These are phyloP conservation scores for Rhinopomastus cyanomelas DNA, from an alignment of 2,113 vertebrate genomes.

Conservation along the genomic window DNA sequence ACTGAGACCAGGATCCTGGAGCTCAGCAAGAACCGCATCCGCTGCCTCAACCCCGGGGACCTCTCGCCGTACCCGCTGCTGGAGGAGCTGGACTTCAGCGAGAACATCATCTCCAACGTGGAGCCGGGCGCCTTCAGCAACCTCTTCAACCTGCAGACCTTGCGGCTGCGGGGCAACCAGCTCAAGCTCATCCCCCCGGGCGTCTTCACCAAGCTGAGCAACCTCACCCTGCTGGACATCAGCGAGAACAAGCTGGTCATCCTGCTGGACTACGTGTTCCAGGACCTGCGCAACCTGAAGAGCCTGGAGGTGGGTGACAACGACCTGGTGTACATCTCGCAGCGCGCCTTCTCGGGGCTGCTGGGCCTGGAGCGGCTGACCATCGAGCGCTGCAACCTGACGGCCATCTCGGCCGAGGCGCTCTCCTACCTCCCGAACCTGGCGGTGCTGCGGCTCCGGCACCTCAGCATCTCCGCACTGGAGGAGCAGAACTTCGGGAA, in stretches of 20 bases:
- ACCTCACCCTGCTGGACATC: constrained; percentile 92
- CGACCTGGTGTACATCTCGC: constrained; percentile 95
- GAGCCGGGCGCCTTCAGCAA: constrained; percentile 92
- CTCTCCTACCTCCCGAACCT: constrained; percentile 91
- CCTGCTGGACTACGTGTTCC: constrained; percentile 93
- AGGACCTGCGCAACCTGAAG: constrained; percentile 86
- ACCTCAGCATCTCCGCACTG: constrained; percentile 85
- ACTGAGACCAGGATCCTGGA: constrained; percentile 87
- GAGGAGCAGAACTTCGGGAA: constrained; percentile 93
- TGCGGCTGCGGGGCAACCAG: constrained; percentile 89
- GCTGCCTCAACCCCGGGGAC: constrained; percentile 90
- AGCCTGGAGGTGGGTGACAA: constrained; percentile 94
- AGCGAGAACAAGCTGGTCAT: constrained; percentile 97
- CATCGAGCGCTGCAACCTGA: constrained; percentile 95
- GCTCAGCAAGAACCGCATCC: constrained; percentile 91
- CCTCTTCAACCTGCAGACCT: constrained; percentile 82
- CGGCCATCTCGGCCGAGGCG: constrained; percentile 88
- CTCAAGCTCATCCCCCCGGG: constrained; percentile 92
- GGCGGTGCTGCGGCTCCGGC: constrained; percentile 86
- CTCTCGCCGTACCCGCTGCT: constrained; percentile 81
- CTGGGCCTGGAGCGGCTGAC: constrained; percentile 88
- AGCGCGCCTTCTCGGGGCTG: constrained; percentile 90
- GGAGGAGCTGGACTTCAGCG: constrained; percentile 93
- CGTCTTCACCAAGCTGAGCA: constrained; percentile 88
- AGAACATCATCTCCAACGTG: constrained; percentile 90